Conservation (phyloP, 2,888 invertebrate genomes). For the Monopis laevigella region DNA sequence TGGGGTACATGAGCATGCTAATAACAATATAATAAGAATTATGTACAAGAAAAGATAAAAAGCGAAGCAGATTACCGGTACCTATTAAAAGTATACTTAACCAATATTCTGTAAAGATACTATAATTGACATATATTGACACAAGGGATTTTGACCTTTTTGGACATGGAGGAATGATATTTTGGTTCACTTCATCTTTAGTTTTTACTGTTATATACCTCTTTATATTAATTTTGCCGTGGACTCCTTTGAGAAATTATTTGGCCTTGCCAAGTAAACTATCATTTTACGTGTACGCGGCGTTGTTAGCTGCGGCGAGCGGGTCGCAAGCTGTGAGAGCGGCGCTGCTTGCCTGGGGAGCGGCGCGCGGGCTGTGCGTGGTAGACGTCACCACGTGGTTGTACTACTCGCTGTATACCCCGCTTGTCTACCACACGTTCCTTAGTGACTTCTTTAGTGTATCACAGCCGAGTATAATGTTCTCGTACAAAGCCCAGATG, state of each 20-base stretch:
- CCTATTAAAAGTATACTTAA: too few relatives aligned
- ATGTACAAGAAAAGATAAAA: too few relatives aligned
- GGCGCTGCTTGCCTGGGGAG: constrained; percentile 71
- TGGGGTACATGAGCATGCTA: too few relatives aligned
- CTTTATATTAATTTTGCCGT: constrained; percentile 75
- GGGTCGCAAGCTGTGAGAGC: constrained; percentile 78
- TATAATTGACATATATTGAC: too few relatives aligned
- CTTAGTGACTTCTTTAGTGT: constrained; percentile 81
- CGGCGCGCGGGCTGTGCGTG: constrained; percentile 72
- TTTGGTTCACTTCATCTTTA: constrained; percentile 82
- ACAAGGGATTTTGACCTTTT: constrained; percentile 76
- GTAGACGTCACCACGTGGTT: constrained; percentile 81
- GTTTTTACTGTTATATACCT: constrained; percentile 79
- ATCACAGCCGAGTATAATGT: constrained; percentile 78
- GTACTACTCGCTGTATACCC: constrained; percentile 82
- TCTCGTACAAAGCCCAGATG: constrained; percentile 83
- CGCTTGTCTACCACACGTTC: constrained; percentile 83
- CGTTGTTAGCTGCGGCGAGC: constrained; percentile 73
- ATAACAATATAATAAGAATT: too few relatives aligned
- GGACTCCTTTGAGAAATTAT: constrained; percentile 77
- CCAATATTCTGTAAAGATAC: too few relatives aligned
- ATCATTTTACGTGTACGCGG: constrained; percentile 80
- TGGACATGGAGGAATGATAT: constrained; percentile 85
- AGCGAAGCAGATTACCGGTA: too few relatives aligned
- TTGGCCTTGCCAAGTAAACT: constrained; percentile 79